Evolutionary conservation across 2,113 vertebrate genomes (phyloP).

Genomic region (Bubo bubo): DNA sequence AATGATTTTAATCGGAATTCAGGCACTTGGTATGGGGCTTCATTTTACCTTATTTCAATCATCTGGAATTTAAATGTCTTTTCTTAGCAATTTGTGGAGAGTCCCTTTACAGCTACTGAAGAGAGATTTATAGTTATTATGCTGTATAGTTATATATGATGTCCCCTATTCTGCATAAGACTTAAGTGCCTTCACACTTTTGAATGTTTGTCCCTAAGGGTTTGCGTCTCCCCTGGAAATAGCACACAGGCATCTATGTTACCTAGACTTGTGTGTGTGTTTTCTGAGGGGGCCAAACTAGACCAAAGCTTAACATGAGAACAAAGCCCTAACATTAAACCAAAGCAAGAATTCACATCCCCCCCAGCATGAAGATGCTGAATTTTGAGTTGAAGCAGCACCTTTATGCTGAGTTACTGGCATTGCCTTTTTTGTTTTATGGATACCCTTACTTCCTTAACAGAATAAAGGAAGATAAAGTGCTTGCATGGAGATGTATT

Average conservation of each 20-base stretch:
- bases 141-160: not conserved
- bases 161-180: not conserved
- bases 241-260: not conserved
- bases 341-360: not conserved
- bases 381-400: not conserved
- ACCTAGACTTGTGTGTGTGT: not conserved
- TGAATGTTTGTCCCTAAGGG: not conserved
- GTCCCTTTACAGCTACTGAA: not conserved
- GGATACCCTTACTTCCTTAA: not conserved
- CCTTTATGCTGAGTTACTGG: not conserved
- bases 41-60: not conserved
- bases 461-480: not conserved
- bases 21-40: not conserved
- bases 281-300: not conserved
- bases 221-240: not conserved
- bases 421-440: not conserved
- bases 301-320: not conserved
- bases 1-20: not conserved
- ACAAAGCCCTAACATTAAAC: not conserved
- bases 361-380: not conserved
- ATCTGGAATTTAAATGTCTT: not conserved
- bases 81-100: not conserved
- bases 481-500: not conserved
- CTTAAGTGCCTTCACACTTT: not conserved
- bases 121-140: not conserved